These are phyloP conservation scores for Mustelus asterias DNA, from an alignment of 2,113 vertebrate species.

Conservation along the genomic window DNA sequence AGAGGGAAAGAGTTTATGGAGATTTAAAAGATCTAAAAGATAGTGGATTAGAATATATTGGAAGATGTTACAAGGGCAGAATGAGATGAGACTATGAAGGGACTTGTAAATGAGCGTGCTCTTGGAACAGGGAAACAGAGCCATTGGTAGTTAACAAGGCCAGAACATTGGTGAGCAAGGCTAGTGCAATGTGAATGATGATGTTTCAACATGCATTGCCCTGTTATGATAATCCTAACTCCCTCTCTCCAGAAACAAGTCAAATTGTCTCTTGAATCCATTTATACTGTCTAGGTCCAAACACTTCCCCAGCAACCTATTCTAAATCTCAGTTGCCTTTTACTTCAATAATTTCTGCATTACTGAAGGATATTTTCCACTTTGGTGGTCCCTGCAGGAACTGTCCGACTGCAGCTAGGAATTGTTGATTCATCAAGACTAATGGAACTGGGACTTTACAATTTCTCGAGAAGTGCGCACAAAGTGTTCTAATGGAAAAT, in stretches of 20 bases:
- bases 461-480: not conserved
- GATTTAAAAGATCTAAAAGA: not conserved
- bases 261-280: not conserved
- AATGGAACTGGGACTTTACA: not conserved
- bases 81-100: not conserved
- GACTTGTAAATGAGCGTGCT: not conserved
- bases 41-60: not conserved
- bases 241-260: not conserved
- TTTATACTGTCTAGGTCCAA: not conserved
- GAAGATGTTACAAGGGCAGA: not conserved
- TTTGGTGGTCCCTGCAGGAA: not conserved
- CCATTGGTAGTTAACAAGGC: not conserved
- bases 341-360: not conserved
- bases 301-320: not conserved
- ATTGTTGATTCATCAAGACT: not conserved
- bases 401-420: not conserved
- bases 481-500: not conserved
- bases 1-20: not conserved
- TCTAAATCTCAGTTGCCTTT: not conserved
- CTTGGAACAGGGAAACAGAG: not conserved
- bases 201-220: not conserved
- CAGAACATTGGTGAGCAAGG: not conserved
- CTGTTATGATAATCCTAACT: not conserved
- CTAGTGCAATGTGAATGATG: too few species aligned
- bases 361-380: not conserved